phyloP scores from a whole-genome alignment of 2,113 vertebrate genomes.

The Leptocoma aspasia region DNA sequence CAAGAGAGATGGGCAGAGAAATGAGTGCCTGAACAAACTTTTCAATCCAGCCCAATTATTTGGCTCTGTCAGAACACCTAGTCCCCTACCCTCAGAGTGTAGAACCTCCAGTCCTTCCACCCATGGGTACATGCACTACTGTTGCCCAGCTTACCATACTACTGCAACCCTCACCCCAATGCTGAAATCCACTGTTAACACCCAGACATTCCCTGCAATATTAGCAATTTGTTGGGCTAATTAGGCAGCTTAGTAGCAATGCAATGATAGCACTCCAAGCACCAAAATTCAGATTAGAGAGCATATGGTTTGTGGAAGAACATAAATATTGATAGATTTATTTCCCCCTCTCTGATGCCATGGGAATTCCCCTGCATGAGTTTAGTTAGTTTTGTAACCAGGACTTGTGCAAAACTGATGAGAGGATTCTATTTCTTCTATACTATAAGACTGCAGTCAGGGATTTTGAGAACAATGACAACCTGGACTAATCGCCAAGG shows the following conservation, averaged over 20 bases:
- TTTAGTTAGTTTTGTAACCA: not conserved
- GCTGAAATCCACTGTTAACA: not conserved
- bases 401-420: not conserved
- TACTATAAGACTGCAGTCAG: not conserved
- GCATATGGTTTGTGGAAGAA: not conserved
- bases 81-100: not conserved
- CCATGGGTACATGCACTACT: not conserved
- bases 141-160: not conserved
- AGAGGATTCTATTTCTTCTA: not conserved
- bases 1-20: not conserved
- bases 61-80: not conserved
- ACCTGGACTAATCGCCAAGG: not conserved
- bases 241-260: not conserved
- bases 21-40: not conserved
- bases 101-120: not conserved
- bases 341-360: not conserved
- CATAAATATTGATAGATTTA: not conserved
- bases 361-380: not conserved
- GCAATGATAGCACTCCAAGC: not conserved
- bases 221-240: not conserved
- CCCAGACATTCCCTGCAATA: fast-evolving
- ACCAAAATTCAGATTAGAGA: not conserved
- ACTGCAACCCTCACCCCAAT: not conserved
- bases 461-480: not conserved
- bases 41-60: not conserved